phyloP scores from a whole-genome alignment of 2,888 invertebrate genomes.

The Perdita meconis region DNA sequence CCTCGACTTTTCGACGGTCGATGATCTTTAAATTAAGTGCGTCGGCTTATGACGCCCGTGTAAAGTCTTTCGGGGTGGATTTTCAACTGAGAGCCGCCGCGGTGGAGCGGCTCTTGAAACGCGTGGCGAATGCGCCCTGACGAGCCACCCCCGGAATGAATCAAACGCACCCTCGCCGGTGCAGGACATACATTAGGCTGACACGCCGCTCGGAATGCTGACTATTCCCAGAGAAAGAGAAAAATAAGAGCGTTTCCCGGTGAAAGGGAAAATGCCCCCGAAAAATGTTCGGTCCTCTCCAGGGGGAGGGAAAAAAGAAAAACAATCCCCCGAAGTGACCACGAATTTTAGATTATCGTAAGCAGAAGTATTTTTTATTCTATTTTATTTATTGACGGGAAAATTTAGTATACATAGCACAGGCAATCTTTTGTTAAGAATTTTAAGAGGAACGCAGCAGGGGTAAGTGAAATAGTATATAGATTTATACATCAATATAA shows the following conservation, averaged over 20 bases:
- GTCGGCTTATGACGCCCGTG: slow-evolving; percentile 81
- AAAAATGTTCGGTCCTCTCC: background rate
- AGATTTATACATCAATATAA: no score
- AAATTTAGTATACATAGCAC: no score
- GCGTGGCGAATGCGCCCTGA: slow-evolving; percentile 76
- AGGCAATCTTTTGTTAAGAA: no score
- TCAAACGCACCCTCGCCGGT: slow-evolving; percentile 71
- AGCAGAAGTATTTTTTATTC: background rate
- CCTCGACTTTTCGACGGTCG: slow-evolving; percentile 66
- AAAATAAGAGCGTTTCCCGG: slow-evolving; percentile 48
- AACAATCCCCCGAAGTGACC: slow-evolving; percentile 18
- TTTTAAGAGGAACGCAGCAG: no score
- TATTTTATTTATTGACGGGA: background rate
- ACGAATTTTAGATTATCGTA: slow-evolving; percentile 13
- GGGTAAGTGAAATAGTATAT: no score
- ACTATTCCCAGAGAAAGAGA: slow-evolving; percentile 61
- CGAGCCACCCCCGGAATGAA: slow-evolving; percentile 71
- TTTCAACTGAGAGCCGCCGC: slow-evolving; percentile 59
- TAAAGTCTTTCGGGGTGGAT: slow-evolving; percentile 78
- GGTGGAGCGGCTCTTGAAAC: slow-evolving; percentile 69
- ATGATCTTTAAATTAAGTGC: slow-evolving; percentile 83
- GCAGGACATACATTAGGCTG: slow-evolving; percentile 71
- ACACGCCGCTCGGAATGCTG: slow-evolving; percentile 69
- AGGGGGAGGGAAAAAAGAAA: slow-evolving; percentile 22
- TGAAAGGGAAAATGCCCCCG: background rate